Base-by-base conservation (phyloP, 92 coral and sea anemone species). In the Palythoa caribaeorum region DNA sequence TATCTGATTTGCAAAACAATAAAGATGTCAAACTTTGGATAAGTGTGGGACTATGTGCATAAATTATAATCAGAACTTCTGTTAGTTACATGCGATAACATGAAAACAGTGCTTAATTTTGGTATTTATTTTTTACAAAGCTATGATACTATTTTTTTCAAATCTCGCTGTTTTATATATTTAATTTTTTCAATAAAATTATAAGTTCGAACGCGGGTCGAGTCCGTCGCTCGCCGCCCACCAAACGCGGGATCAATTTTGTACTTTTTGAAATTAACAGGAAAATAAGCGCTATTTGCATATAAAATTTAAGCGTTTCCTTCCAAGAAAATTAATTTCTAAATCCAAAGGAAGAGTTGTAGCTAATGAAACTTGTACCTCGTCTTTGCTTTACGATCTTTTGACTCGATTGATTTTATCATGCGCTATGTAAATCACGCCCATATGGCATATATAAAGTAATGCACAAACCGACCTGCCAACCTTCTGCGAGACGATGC, bases 391-490 rank as follows among this genome's bases (percentile, higher is more conserved):
- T 60, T 13, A 38, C 12, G 69, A 57, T 54, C 70, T 57, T 14
- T 78, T 78, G 70, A 57, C 84, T 77, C 10, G 63, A n/a, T 77
- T 20, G 28, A 15, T 37, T 13, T 81, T n/a, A 81, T 65, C 35
- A 66, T 47, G 76, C 74, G 51, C 57, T 6, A 21, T 17, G 76
- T 50, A 36, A 70, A 81, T 81, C 76, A 81, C 86, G 60, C 86
- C 86, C 86, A 81, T 79, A 17, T 28, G 13, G 38, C 35, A 13
- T n/a, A 19, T 9, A 79, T 59, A n/a, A 59, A 6, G 16, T 19
- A 3, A 39, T 37, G 2, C 36, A 19, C 5, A 76, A 78, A 81
- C 95, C 87, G 80, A 95, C 98, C 94, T 86, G 94, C 98, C 98
- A 95, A 17, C 90, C 87, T 74, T 91, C 79, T 0, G 91, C 90